phyloP scores from a whole-genome alignment of 2,888 invertebrate genomes.

The Agelastica alni region DNA sequence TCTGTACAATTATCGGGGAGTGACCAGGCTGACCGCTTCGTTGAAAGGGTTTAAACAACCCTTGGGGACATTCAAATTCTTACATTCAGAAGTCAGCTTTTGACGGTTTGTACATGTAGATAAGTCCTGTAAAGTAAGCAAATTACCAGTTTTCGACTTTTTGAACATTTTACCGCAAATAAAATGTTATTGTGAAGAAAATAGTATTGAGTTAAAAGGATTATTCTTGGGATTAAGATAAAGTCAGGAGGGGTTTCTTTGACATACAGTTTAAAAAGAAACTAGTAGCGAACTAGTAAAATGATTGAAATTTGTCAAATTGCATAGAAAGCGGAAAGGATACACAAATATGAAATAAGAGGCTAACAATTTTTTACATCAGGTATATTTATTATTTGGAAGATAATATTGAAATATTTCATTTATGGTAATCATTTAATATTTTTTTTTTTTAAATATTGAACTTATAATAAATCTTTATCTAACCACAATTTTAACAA shows the following conservation, averaged over 20 bases:
- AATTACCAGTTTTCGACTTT: constrained; percentile 24
- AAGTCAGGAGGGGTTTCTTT: not conserved
- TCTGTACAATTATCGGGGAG: constrained; percentile 51
- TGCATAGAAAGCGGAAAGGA: not conserved
- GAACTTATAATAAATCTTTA: too few relatives aligned
- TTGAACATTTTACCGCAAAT: constrained; percentile 32
- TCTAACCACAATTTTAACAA: too few relatives aligned
- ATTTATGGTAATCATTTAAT: too few relatives aligned
- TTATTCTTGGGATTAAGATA: constrained; percentile 25
- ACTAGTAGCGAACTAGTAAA: constrained; percentile 16
- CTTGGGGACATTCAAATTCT: constrained; percentile 30
- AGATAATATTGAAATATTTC: too few relatives aligned
- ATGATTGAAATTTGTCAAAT: constrained; percentile 14
- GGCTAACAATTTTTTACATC: too few relatives aligned
- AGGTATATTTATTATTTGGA: too few relatives aligned
- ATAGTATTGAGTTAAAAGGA: constrained; percentile 26
- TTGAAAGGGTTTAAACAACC: constrained; percentile 43
- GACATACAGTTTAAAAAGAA: constrained; percentile 19
- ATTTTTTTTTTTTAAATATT: too few relatives aligned
- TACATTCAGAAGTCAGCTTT: constrained; percentile 31
- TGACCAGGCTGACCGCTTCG: constrained; percentile 47
- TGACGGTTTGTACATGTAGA: constrained; percentile 19
- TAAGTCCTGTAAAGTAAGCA: constrained; percentile 28
- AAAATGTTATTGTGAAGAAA: constrained; percentile 20
- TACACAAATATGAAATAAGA: too few relatives aligned